Conservation (phyloP, 2,888 invertebrate species). For the Diachrysia chrysitis region DNA sequence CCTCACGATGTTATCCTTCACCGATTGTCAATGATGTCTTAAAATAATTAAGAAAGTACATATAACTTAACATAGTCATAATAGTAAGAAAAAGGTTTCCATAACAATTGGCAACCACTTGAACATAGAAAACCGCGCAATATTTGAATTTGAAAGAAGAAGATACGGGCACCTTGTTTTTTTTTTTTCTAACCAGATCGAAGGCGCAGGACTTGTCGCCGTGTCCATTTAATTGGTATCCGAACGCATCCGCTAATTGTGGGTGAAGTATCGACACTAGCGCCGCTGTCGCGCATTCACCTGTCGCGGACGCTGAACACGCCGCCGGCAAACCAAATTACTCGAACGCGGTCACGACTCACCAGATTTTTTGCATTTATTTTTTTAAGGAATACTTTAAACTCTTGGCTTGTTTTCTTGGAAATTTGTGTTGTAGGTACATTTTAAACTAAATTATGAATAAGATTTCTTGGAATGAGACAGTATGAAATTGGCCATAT, state of each 20-base stretch:
- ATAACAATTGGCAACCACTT: background rate
- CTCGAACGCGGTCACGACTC: slow-evolving; percentile 66
- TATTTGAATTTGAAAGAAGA: slow-evolving; percentile 39
- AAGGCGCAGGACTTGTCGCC: slow-evolving; percentile 56
- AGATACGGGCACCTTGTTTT: slow-evolving; percentile 27
- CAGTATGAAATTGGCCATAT: background rate
- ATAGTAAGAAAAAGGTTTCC: too few relatives aligned
- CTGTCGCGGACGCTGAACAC: slow-evolving; percentile 68
- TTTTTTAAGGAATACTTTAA: slow-evolving; percentile 44
- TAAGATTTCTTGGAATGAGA: slow-evolving; percentile 1
- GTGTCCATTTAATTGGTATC: slow-evolving; percentile 78
- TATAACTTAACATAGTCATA: too few relatives aligned
- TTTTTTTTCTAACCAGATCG: slow-evolving; percentile 46
- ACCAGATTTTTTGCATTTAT: slow-evolving; percentile 49
- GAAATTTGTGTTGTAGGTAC: slow-evolving; percentile 17
- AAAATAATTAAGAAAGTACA: too few relatives aligned
- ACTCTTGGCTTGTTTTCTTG: slow-evolving; percentile 30
- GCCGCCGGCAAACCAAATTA: slow-evolving; percentile 69
- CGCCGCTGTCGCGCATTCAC: slow-evolving; percentile 72
- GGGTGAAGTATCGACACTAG: slow-evolving; percentile 67
- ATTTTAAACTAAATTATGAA: slow-evolving; percentile 21
- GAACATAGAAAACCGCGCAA: slow-evolving; percentile 21
- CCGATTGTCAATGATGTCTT: too few relatives aligned
- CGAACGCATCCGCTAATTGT: slow-evolving; percentile 78
- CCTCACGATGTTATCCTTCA: too few relatives aligned